These are phyloP conservation scores for Ditula angustiorana DNA, from an alignment of 2,888 invertebrate genomes.

Conservation along the genomic window DNA sequence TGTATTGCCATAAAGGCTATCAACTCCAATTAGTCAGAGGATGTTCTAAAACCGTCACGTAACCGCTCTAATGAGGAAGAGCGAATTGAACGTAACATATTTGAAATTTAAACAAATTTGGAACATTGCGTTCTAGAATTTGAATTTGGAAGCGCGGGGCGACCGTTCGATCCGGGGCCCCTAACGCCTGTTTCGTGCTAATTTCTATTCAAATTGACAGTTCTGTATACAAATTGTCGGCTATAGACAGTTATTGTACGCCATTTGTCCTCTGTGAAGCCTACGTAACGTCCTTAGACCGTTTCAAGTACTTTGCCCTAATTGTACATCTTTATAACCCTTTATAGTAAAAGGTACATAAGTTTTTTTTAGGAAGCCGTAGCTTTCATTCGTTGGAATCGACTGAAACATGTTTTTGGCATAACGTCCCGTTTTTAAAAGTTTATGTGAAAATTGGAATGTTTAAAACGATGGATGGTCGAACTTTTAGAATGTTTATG, in stretches of 20 bases:
- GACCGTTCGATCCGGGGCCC: slow-evolving; percentile 3
- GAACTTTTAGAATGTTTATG: too few species aligned
- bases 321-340: slow-evolving; percentile 6
- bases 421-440: background rate
- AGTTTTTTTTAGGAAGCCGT: slow-evolving; percentile 13
- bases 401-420: background rate
- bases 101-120: slow-evolving; percentile 55
- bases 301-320: background rate
- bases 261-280: slow-evolving; percentile 17
- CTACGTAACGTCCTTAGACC: slow-evolving; percentile 4
- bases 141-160: slow-evolving; percentile 29
- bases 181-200: slow-evolving; percentile 15
- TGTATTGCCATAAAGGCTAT: slow-evolving; percentile 40
- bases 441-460: too few species aligned
- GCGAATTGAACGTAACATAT: slow-evolving; percentile 71
- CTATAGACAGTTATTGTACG: slow-evolving; percentile 14
- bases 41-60: slow-evolving; percentile 72
- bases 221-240: slow-evolving; percentile 26
- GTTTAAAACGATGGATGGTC: too few species aligned
- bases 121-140: slow-evolving; percentile 44
- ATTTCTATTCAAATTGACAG: slow-evolving; percentile 22
- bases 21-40: slow-evolving; percentile 56
- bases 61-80: slow-evolving; percentile 79
- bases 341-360: background rate
- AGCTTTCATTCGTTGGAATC: slow-evolving; percentile 4